A percentile compares a stretch with the other conserved stretches of the same genome.
Conservation (phyloP, 2,888 invertebrate genomes). For the Adelphocoris suturalis region DNA sequence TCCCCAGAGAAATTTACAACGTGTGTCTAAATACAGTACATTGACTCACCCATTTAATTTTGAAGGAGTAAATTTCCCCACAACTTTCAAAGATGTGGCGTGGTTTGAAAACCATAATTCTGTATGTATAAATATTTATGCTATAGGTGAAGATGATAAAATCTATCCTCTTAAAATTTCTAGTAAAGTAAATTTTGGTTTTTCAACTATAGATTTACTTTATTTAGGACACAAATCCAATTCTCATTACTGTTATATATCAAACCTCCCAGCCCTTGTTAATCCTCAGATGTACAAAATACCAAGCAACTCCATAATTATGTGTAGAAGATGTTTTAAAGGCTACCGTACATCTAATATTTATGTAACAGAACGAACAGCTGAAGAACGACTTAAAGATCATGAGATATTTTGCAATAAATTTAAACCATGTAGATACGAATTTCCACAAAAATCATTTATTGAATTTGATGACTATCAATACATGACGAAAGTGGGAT, state of each 20-base stretch:
- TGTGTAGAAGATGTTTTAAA: conserved; percentile 14
- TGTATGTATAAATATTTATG: background rate
- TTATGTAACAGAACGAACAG: background rate
- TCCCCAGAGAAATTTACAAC: background rate
- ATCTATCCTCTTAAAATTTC: conserved; percentile 3
- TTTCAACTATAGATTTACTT: background rate
- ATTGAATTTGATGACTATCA: conserved; percentile 13
- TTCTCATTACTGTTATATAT: background rate
- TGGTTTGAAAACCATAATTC: background rate
- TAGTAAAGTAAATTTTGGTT: background rate
- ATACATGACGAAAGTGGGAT: background rate
- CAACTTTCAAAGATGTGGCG: background rate
- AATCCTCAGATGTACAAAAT: background rate
- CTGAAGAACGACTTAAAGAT: background rate
- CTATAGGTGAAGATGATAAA: background rate
- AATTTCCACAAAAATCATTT: conserved; percentile 11
- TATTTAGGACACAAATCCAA: background rate
- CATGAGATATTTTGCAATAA: conserved; percentile 18
- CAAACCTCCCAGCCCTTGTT: background rate
- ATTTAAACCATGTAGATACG: conserved; percentile 22
- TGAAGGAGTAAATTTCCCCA: background rate
- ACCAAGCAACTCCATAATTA: background rate
- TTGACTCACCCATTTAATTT: conserved; percentile 1
- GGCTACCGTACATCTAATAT: background rate
- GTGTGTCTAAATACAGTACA: background rate